phyloP scores from a whole-genome alignment of 2,113 vertebrate genomes.

The Orientallactaga bullata region DNA sequence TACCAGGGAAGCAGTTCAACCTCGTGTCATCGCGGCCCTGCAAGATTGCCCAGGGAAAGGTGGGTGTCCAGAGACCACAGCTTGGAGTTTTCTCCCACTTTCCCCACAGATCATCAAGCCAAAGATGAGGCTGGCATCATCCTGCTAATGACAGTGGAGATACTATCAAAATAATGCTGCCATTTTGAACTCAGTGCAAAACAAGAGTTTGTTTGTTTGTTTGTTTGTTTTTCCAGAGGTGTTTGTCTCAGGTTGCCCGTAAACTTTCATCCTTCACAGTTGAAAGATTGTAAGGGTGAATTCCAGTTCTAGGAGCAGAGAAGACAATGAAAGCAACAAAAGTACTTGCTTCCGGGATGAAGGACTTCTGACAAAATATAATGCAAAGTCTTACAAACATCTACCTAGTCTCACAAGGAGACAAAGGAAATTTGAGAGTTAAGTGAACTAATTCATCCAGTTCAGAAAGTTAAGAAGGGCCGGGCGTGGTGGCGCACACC shows the following conservation, averaged over 20 bases:
- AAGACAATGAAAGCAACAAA: not conserved
- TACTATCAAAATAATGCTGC: not conserved
- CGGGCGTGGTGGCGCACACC: too few relatives aligned
- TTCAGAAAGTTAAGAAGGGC: not conserved
- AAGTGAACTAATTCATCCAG: not conserved
- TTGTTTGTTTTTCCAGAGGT: not conserved
- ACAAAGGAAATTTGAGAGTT: constrained; percentile 25
- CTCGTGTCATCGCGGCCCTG: not conserved
- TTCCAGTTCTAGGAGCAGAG: not conserved
- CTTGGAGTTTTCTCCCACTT: not conserved
- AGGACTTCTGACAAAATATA: constrained; percentile 24
- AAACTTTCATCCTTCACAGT: constrained; percentile 3
- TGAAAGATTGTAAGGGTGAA: not conserved
- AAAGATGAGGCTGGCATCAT: not conserved
- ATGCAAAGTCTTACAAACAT: not conserved
- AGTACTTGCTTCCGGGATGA: constrained; percentile 13
- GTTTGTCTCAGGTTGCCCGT: not conserved
- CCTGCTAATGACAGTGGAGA: not conserved
- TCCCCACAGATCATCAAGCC: not conserved
- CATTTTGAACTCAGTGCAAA: not conserved
- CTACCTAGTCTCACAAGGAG: not conserved
- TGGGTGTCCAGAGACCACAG: not conserved
- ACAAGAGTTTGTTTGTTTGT: not conserved
- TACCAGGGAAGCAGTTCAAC: not conserved
- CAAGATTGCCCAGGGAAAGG: too few relatives aligned